Percentiles rank a stretch among this genome's conserved stretches.
These are phyloP conservation scores for Geophilus truncorum DNA, from an alignment of 2,888 invertebrate species.

Conservation along the genomic window DNA sequence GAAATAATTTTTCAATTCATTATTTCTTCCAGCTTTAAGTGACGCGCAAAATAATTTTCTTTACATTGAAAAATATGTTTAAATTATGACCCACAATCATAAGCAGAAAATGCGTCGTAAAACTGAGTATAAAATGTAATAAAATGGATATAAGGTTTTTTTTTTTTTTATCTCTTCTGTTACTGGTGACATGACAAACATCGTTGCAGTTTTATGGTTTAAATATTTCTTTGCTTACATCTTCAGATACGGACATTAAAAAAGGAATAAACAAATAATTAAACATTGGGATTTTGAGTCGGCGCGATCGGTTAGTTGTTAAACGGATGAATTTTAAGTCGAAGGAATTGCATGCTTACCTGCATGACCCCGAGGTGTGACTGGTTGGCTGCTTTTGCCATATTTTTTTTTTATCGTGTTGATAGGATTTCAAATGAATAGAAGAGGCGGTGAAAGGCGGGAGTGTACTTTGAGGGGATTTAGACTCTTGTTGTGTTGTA, in stretches of 20 bases:
- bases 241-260: neutral
- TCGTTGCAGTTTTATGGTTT: neutral
- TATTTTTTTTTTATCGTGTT: neutral
- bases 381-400: neutral
- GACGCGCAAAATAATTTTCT: neutral
- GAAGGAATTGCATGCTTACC: neutral
- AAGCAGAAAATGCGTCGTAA: neutral
- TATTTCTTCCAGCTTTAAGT: neutral
- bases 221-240: neutral
- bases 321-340: neutral
- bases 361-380: neutral
- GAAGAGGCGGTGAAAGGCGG: neutral
- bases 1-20: neutral
- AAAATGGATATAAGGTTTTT: neutral
- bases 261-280: neutral
- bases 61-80: neutral
- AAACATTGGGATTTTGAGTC: neutral
- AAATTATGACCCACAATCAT: too few relatives aligned
- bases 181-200: neutral
- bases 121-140: neutral
- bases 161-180: neutral
- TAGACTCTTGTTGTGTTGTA: neutral
- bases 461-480: neutral
- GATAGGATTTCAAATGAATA: conserved; percentile 6
- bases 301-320: neutral